A percentile compares a stretch with the other conserved stretches of the same genome.
Evolutionary conservation across 2,797 vertebrate genomes (phyloP).

Genomic region (Manis pentadactyla): DNA sequence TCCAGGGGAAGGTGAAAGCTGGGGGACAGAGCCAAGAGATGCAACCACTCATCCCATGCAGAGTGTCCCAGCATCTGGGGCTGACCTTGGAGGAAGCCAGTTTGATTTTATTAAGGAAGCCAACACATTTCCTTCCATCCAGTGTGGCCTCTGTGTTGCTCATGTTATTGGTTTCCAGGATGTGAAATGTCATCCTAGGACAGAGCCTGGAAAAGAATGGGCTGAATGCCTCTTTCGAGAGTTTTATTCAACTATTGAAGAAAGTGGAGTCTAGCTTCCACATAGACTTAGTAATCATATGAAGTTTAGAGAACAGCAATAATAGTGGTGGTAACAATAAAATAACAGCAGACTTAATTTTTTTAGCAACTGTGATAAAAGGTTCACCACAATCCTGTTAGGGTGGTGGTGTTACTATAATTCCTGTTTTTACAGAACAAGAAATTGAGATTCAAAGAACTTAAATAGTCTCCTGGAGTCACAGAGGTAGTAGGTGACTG

Average conservation of each 20-base stretch:
- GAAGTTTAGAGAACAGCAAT: background rate
- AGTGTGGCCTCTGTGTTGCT: background rate
- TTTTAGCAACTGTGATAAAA: background rate
- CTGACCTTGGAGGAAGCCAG: background rate
- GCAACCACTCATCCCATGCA: background rate
- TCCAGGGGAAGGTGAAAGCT: background rate
- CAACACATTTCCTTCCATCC: conserved; percentile 6
- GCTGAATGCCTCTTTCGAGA: conserved; percentile 2
- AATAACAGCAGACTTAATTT: background rate
- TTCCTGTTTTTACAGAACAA: background rate
- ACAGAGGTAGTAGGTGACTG: background rate
- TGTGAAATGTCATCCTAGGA: conserved; percentile 34
- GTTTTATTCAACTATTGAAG: background rate
- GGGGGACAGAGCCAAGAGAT: background rate
- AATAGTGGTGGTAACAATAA: background rate
- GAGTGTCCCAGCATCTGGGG: background rate
- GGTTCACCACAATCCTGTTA: background rate
- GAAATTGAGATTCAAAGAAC: background rate
- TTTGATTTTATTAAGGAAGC: conserved; percentile 54
- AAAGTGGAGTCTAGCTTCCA: background rate
- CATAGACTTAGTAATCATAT: background rate
- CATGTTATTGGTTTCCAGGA: conserved; percentile 36
- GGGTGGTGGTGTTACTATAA: background rate
- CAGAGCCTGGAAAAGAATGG: conserved; percentile 13
- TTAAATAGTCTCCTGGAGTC: background rate